Conservation (phyloP, 2,797 vertebrate species). For the Ctenochaetus hawaiiensis region DNA sequence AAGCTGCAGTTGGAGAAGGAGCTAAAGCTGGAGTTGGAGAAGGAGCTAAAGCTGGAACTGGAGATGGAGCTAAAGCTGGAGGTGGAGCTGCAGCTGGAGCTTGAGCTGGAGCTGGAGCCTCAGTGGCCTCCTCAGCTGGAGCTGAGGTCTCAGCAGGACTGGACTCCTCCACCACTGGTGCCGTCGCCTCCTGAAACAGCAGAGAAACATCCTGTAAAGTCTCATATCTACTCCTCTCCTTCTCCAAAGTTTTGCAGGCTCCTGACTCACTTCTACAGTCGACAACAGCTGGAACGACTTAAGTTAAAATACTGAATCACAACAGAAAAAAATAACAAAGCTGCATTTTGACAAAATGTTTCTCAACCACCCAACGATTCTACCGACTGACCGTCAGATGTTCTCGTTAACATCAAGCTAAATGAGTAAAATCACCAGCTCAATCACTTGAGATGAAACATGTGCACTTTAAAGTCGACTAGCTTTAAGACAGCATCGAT, state of each 20-base stretch:
- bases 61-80: too few relatives aligned
- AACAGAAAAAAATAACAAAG: too few relatives aligned
- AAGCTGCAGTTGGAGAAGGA: not conserved
- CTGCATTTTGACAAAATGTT: too few relatives aligned
- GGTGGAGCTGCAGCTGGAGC: too few relatives aligned
- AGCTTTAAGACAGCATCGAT: not conserved
- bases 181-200: conserved; percentile 58
- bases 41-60: too few relatives aligned
- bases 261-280: not conserved
- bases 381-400: too few relatives aligned
- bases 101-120: conserved; percentile 36
- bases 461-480: not conserved
- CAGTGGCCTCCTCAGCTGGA: not conserved
- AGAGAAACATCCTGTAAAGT: conserved; percentile 2
- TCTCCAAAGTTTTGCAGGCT: not conserved
- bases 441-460: too few relatives aligned
- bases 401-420: not conserved
- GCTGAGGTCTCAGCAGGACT: conserved; percentile 49
- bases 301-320: too few relatives aligned
- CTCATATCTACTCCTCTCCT: not conserved
- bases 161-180: conserved; percentile 64
- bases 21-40: too few relatives aligned
- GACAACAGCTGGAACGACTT: too few relatives aligned
- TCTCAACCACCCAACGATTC: too few relatives aligned
- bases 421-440: not conserved